These are phyloP conservation scores for Eledona agricola DNA, from an alignment of 2,888 invertebrate species.

Conservation along the genomic window DNA sequence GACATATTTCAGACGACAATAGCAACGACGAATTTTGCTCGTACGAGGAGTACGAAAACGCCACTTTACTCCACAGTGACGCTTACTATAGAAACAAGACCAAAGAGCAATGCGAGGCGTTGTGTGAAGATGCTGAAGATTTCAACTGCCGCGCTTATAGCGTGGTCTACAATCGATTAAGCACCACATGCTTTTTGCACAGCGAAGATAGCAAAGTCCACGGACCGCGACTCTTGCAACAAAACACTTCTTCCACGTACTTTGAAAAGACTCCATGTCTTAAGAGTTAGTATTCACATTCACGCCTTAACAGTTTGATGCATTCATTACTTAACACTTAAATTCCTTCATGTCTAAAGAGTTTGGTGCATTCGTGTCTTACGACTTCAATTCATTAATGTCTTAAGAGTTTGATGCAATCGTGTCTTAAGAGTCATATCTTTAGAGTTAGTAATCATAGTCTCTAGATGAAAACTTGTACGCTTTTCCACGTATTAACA, in stretches of 20 bases:
- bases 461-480: no score
- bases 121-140: constrained; percentile 70
- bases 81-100: constrained; percentile 63
- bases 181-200: constrained; percentile 72
- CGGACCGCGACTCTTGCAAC: constrained; percentile 75
- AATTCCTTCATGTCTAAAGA: no score
- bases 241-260: constrained; percentile 71
- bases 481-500: no score
- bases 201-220: constrained; percentile 84
- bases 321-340: no score
- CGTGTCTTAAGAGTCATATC: no score
- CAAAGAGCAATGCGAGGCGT: constrained; percentile 65
- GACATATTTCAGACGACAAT: no score
- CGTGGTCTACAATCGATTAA: constrained; percentile 44
- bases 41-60: constrained; percentile 79
- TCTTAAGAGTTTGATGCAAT: no score
- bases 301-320: neutral
- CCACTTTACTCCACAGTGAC: constrained; percentile 73
- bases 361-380: no score
- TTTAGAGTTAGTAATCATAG: no score
- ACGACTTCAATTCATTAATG: no score
- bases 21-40: constrained; percentile 72
- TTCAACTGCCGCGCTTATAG: constrained; percentile 81
- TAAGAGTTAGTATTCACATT: constrained; percentile 70
- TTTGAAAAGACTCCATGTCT: constrained; percentile 84